Percentiles rank a stretch among this genome's conserved stretches.
phyloP scores from a whole-genome alignment of 2,113 vertebrate genomes.

The Rhombomys opimus region DNA sequence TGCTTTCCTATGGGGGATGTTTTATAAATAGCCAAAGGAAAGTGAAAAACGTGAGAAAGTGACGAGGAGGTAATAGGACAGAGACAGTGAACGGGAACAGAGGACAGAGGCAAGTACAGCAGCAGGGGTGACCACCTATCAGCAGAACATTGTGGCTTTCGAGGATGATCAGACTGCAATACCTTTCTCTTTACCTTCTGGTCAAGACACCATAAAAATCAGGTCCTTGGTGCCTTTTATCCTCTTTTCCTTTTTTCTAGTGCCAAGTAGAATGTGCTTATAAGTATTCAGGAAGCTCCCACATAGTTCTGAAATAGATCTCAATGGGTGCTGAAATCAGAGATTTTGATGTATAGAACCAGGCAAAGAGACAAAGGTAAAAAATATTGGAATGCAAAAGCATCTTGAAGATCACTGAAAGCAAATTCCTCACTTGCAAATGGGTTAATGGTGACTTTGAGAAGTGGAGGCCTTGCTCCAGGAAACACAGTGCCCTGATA shows the following conservation, averaged over 20 bases:
- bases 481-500: background rate
- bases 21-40: background rate
- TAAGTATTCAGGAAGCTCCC: background rate
- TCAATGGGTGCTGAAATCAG: background rate
- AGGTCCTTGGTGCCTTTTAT: background rate
- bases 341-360: background rate
- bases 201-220: background rate
- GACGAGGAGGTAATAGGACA: background rate
- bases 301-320: constrained; percentile 21
- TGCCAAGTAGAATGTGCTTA: background rate
- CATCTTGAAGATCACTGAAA: background rate
- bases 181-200: background rate
- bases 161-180: background rate
- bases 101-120: background rate
- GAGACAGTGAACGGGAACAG: background rate
- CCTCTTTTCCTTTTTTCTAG: background rate
- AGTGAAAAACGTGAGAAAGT: background rate
- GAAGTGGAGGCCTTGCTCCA: background rate
- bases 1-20: background rate
- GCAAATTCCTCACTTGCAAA: constrained; percentile 44
- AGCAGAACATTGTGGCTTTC: background rate
- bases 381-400: background rate
- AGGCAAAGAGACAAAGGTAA: constrained; percentile 7
- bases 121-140: background rate
- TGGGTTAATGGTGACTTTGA: background rate